Evolutionary conservation across 2,113 vertebrate species (phyloP).

Genomic region (Porphyrio hochstetteri): DNA sequence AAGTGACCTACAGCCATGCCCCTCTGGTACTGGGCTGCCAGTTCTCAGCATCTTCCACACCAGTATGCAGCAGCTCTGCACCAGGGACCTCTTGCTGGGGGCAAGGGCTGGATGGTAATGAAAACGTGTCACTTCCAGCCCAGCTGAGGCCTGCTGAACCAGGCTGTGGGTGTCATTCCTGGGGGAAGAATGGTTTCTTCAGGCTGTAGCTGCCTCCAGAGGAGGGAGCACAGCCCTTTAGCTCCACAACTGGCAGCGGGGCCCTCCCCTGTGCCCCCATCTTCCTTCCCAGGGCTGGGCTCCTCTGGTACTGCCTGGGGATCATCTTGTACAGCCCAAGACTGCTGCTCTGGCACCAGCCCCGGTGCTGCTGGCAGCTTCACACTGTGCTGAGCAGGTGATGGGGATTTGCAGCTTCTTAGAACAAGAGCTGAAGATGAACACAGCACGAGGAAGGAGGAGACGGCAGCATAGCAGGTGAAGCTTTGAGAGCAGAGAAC

Average conservation of each 20-base stretch:
- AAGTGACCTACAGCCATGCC: not conserved
- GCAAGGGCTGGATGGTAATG: too few relatives aligned
- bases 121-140: too few relatives aligned
- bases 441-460: not conserved
- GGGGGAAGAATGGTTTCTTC: too few relatives aligned
- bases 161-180: too few relatives aligned
- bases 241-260: not conserved
- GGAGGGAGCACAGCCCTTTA: too few relatives aligned
- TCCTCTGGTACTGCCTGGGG: not conserved
- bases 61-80: too few relatives aligned
- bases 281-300: rapidly evolving
- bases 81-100: too few relatives aligned
- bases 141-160: too few relatives aligned
- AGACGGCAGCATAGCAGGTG: not conserved
- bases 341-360: not conserved
- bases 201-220: too few relatives aligned
- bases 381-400: not conserved
- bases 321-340: rapidly evolving
- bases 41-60: too few relatives aligned
- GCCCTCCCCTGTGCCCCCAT: not conserved
- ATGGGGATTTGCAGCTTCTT: not conserved
- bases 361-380: not conserved
- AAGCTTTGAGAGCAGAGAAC: not conserved
- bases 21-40: not conserved
- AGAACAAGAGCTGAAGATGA: not conserved